phyloP scores from a whole-genome alignment of 1,140 invertebrate species.

The Sycobia sp. region DNA sequence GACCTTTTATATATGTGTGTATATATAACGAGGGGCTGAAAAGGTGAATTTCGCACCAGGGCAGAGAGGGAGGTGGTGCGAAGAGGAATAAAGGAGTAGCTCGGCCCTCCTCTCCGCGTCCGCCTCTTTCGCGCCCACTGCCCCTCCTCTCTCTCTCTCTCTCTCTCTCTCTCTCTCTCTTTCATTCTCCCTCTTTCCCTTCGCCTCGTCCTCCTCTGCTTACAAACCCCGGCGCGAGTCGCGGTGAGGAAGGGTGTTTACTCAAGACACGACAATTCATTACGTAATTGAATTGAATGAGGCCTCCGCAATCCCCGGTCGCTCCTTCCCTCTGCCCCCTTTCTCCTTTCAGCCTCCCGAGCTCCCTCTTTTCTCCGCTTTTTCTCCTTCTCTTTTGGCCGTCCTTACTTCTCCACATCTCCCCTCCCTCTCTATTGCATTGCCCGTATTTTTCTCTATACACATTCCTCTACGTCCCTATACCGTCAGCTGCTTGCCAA shows the following conservation, averaged over 20 bases:
- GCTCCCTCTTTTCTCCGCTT: not conserved
- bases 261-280: conserved; percentile 63
- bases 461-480: not conserved
- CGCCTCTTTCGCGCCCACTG: not conserved
- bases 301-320: conserved; percentile 42
- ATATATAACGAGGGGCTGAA: conserved; percentile 30
- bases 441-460: not conserved
- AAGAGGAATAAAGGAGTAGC: not conserved
- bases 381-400: not conserved
- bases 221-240: conserved; percentile 39
- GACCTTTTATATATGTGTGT: too few species aligned
- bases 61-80: conserved; percentile 21
- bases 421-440: not conserved
- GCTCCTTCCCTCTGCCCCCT: conserved; percentile 17
- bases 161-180: not conserved
- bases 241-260: conserved; percentile 59
- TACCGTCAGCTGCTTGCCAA: too few species aligned
- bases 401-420: too few species aligned
- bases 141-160: not conserved
- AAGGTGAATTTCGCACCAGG: conserved; percentile 17
- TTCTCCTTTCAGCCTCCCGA: not conserved
- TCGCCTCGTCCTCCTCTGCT: conserved; percentile 15
- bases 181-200: not conserved
- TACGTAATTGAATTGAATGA: conserved; percentile 62
- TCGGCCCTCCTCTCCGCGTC: not conserved